Percentiles rank a stretch among this genome's conserved stretches.
Conservation (phyloP, 2,113 vertebrate species). For the Haemorhous mexicanus region DNA sequence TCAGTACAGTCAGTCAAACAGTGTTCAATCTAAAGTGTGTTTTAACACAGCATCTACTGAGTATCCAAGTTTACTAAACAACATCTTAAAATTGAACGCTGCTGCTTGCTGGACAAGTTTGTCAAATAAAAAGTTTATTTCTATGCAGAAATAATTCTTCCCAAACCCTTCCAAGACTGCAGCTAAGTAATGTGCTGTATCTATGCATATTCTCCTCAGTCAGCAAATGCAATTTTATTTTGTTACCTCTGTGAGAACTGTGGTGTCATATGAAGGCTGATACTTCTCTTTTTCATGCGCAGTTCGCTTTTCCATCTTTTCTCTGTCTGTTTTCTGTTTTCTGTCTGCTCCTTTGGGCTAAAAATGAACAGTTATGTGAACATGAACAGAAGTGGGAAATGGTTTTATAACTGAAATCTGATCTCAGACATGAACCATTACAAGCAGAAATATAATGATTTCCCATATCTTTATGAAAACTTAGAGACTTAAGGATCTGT, state of each 20-base stretch:
- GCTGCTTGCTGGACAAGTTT: not conserved
- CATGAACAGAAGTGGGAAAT: not conserved
- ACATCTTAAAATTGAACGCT: not conserved
- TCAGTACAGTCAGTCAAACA: not conserved
- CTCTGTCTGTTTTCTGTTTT: conserved; percentile 85
- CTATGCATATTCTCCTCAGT: not conserved
- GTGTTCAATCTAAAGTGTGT: not conserved
- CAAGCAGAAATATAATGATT: not conserved
- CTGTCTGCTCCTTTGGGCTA: conserved; percentile 86
- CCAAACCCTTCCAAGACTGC: conserved; percentile 3
- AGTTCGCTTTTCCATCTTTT: conserved; percentile 85
- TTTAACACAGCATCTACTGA: not conserved
- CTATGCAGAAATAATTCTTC: not conserved
- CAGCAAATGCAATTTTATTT: not conserved
- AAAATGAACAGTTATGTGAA: conserved; percentile 46
- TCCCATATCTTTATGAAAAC: not conserved
- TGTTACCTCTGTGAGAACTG: conserved; percentile 82
- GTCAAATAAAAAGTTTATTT: not conserved
- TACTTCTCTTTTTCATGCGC: conserved; percentile 84
- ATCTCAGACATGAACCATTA: not conserved
- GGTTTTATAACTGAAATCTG: not conserved
- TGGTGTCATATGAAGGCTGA: conserved; percentile 83
- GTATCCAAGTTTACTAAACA: not conserved
- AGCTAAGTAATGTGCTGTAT: not conserved
- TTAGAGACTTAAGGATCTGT: not conserved